These are phyloP conservation scores for Nemurella pictetii DNA, from an alignment of 2,888 invertebrate species.

Conservation along the genomic window DNA sequence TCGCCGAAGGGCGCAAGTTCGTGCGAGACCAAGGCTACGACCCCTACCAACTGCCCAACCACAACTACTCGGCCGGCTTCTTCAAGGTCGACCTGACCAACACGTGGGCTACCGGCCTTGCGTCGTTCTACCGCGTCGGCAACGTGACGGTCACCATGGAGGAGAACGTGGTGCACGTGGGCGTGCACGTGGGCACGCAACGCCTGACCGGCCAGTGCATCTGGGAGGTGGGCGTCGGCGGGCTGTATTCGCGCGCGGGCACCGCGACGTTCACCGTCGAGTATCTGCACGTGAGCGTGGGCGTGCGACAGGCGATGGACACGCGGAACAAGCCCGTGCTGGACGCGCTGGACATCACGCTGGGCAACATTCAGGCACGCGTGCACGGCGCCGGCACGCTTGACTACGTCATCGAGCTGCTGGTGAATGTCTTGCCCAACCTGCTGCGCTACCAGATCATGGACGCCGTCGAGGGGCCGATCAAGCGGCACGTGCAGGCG, in stretches of 20 bases:
- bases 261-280: slow-evolving; percentile 78
- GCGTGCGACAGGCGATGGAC: slow-evolving; percentile 75
- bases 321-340: slow-evolving; percentile 72
- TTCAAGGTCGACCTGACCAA: slow-evolving; percentile 70
- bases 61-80: slow-evolving; percentile 69
- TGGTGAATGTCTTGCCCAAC: slow-evolving; percentile 81
- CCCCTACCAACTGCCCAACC: slow-evolving; percentile 73
- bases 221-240: slow-evolving; percentile 74
- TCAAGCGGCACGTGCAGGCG: slow-evolving; percentile 69
- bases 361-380: slow-evolving; percentile 76
- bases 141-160: slow-evolving; percentile 73
- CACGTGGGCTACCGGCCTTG: slow-evolving; percentile 78
- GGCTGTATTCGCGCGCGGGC: slow-evolving; percentile 69
- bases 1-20: slow-evolving; percentile 72
- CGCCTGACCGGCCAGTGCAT: slow-evolving; percentile 74
- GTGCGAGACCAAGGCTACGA: slow-evolving; percentile 68
- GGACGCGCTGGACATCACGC: slow-evolving; percentile 73
- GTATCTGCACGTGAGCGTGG: slow-evolving; percentile 66
- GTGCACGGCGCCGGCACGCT: slow-evolving; percentile 85
- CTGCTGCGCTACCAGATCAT: slow-evolving; percentile 83
- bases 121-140: slow-evolving; percentile 80
- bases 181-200: slow-evolving; percentile 78
- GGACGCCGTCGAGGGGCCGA: slow-evolving; percentile 79
- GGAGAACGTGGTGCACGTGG: slow-evolving; percentile 54
- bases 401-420: slow-evolving; percentile 80